These are phyloP conservation scores for Aphodius sticticus DNA, from an alignment of 2,888 invertebrate species.

Conservation along the genomic window DNA sequence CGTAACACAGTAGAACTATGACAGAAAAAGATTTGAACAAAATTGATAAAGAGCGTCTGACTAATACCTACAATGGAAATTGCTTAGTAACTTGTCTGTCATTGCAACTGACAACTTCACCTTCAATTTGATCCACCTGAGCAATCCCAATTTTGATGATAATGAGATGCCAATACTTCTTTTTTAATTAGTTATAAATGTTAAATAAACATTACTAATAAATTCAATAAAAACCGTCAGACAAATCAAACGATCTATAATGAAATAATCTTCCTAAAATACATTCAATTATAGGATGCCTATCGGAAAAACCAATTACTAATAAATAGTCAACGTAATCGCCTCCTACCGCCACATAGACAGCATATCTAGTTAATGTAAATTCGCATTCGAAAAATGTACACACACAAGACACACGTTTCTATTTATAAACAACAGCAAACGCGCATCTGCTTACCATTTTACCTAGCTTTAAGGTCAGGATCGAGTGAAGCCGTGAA, in stretches of 20 bases:
- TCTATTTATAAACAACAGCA: not conserved
- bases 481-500: not conserved
- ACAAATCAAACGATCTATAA: not conserved
- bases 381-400: not conserved
- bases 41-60: too few species aligned
- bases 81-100: too few species aligned
- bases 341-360: not conserved
- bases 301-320: not conserved
- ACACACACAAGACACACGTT: not conserved
- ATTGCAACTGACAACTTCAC: too few species aligned
- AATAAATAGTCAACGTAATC: not conserved
- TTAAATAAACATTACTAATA: too few species aligned
- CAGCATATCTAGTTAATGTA: not conserved
- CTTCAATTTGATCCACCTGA: too few species aligned
- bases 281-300: not conserved
- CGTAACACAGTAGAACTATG: too few species aligned
- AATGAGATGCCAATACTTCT: too few species aligned
- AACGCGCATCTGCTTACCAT: slow-evolving; percentile 4
- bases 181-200: too few species aligned
- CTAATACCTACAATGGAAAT: too few species aligned
- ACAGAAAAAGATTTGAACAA: too few species aligned
- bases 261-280: not conserved
- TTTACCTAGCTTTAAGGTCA: not conserved
- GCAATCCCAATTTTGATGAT: too few species aligned
- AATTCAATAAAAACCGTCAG: not conserved